A percentile compares a stretch with the other conserved stretches of the same genome.
Evolutionary conservation across 2,797 vertebrate genomes (phyloP).

Genomic region (Gallinago stenura): DNA sequence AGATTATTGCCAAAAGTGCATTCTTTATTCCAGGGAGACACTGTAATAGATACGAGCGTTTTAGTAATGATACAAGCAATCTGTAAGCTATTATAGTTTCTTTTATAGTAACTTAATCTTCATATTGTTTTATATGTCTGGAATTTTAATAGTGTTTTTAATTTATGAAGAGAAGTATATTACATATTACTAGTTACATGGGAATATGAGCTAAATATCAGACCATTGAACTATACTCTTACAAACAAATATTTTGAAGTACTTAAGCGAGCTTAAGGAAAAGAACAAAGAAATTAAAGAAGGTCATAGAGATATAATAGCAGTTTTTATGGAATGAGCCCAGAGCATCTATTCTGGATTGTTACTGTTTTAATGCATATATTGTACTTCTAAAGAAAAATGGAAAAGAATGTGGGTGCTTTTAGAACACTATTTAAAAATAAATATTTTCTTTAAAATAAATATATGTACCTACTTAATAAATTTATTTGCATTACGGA

Average conservation of each 20-base stretch:
- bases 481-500: background rate
- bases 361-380: background rate
- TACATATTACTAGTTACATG: slow-evolving; percentile 74
- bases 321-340: slow-evolving; percentile 9
- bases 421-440: background rate
- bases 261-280: slow-evolving; percentile 54
- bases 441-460: slow-evolving; percentile 1
- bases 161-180: slow-evolving; percentile 76
- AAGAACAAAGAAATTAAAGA: slow-evolving; percentile 73
- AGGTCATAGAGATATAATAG: background rate
- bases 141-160: slow-evolving; percentile 83
- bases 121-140: slow-evolving; percentile 81
- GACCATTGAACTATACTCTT: slow-evolving; percentile 56
- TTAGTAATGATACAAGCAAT: slow-evolving; percentile 82
- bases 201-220: slow-evolving; percentile 71
- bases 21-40: slow-evolving; percentile 81
- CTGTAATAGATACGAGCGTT: slow-evolving; percentile 79
- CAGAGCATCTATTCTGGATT: slow-evolving; percentile 18
- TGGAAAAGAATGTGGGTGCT: background rate
- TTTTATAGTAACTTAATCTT: slow-evolving; percentile 83
- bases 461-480: background rate
- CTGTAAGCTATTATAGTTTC: slow-evolving; percentile 82
- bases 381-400: background rate
- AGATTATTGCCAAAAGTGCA: slow-evolving; percentile 81
- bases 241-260: slow-evolving; percentile 77